Evolutionary conservation across 1,140 invertebrate genomes (phyloP).

Genomic region (Euura saliciscinereae): DNA sequence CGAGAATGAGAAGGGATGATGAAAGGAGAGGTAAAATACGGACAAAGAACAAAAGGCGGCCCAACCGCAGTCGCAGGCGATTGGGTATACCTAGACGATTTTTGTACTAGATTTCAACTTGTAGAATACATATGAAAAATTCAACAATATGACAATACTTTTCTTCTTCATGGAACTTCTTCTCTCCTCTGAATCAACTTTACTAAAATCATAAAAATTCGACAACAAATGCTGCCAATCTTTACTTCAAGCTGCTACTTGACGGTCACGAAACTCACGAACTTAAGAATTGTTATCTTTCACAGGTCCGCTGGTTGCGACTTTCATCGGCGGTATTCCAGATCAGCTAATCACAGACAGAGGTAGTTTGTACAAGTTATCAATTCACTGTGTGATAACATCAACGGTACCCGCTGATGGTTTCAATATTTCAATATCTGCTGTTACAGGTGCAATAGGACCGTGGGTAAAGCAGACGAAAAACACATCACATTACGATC

Average conservation of each 20-base stretch:
- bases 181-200: no score
- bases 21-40: slow-evolving; percentile 49
- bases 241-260: no score
- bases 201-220: no score
- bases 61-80: slow-evolving; percentile 51
- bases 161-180: no score
- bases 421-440: not conserved
- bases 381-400: not conserved
- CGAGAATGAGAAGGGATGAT: slow-evolving; percentile 40
- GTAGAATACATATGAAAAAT: no score
- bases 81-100: slow-evolving; percentile 47
- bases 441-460: slow-evolving; percentile 43
- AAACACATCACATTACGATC: slow-evolving; percentile 42
- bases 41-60: slow-evolving; percentile 43
- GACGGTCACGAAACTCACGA: no score
- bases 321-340: slow-evolving; percentile 49
- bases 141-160: no score
- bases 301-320: slow-evolving; percentile 44
- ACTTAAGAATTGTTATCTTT: not conserved
- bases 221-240: no score
- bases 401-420: not conserved
- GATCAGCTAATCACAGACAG: slow-evolving; percentile 47
- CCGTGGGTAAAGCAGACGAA: slow-evolving; percentile 49
- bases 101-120: slow-evolving; percentile 25
- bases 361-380: slow-evolving; percentile 46